phyloP scores from a whole-genome alignment of 2,113 vertebrate species.

The Hyla sarda region DNA sequence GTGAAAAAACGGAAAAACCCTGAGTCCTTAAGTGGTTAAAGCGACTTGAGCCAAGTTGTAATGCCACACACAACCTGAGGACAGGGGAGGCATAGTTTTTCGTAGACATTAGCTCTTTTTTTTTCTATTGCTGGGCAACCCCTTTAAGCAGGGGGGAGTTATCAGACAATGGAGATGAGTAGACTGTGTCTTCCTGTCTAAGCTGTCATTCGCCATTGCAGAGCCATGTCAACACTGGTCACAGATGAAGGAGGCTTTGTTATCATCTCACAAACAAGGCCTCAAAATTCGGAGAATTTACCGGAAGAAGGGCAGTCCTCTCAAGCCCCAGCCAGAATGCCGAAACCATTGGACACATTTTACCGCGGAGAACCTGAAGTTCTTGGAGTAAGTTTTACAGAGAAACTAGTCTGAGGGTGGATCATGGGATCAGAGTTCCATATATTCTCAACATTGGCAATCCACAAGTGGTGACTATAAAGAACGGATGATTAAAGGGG shows the following conservation, averaged over 20 bases:
- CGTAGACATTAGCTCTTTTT: too few species aligned
- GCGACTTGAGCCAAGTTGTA: too few species aligned
- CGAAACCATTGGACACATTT: background rate
- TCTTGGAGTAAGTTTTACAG: conserved; percentile 28
- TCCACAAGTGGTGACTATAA: too few species aligned
- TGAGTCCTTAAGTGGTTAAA: too few species aligned
- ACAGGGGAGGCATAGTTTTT: too few species aligned
- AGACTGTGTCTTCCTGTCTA: background rate
- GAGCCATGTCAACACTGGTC: background rate
- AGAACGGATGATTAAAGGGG: too few species aligned
- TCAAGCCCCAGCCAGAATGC: background rate
- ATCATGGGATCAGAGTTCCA: too few species aligned
- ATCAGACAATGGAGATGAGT: background rate
- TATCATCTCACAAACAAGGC: background rate
- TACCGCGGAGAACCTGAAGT: conserved; percentile 22
- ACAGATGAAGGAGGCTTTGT: background rate
- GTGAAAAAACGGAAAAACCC: too few species aligned
- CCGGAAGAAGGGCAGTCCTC: background rate
- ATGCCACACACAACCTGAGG: too few species aligned
- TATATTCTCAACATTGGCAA: too few species aligned
- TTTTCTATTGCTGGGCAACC: too few species aligned
- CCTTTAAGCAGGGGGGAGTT: background rate
- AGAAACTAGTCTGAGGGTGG: too few species aligned
- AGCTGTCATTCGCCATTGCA: background rate
- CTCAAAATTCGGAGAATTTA: background rate